Evolutionary conservation across 1,140 invertebrate species (phyloP).

Genomic region (Atta cephalotes): DNA sequence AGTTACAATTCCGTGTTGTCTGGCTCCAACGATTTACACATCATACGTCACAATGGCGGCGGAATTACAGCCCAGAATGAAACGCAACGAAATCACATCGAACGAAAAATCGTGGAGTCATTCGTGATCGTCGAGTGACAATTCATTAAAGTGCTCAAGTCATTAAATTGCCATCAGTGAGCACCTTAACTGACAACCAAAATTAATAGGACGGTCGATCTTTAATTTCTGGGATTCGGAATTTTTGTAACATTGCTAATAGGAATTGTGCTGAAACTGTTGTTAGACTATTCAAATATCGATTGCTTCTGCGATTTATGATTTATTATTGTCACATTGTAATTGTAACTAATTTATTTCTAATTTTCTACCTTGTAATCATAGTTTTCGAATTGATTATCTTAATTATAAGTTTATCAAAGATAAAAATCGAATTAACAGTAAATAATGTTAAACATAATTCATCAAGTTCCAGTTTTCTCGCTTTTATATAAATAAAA

Average conservation of each 20-base stretch:
- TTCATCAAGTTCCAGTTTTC: not conserved
- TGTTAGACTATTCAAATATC: conserved; percentile 45
- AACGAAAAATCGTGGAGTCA: conserved; percentile 46
- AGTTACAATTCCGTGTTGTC: conserved; percentile 34
- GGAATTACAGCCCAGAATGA: conserved; percentile 49
- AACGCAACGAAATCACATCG: conserved; percentile 66
- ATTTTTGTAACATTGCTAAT: conserved; percentile 65
- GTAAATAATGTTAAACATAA: not conserved
- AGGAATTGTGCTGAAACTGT: conserved; percentile 65
- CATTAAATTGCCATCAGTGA: conserved; percentile 65
- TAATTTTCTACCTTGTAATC: not conserved
- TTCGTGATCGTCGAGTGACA: conserved; percentile 59
- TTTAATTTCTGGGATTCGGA: conserved; percentile 63
- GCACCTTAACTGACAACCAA: conserved; percentile 64
- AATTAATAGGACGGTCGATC: conserved; percentile 70
- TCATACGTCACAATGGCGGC: conserved; percentile 17
- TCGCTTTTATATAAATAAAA: not conserved
- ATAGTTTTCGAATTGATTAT: not conserved
- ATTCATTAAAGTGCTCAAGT: conserved; percentile 52
- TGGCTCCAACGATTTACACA: conserved; percentile 39
- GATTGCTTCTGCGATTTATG: conserved; percentile 1
- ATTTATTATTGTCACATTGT: not conserved
- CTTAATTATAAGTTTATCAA: conserved; percentile 29
- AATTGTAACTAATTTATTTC: conserved; percentile 10
- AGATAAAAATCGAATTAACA: not conserved